These are phyloP conservation scores for Gracilinanus agilis DNA, from an alignment of 2,113 vertebrate genomes.

Conservation along the genomic window DNA sequence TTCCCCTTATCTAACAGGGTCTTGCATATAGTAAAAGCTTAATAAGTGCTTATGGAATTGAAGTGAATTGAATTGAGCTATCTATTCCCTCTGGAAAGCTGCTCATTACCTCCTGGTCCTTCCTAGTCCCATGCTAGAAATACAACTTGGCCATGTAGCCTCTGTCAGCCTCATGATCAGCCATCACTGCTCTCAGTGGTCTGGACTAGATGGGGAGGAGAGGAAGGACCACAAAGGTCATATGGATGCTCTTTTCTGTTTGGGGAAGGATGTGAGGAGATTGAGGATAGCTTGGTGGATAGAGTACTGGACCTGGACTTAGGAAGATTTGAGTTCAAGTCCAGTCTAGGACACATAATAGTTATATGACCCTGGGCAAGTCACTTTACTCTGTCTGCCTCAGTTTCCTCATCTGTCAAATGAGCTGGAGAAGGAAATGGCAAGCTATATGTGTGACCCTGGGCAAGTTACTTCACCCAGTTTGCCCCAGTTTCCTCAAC, in stretches of 20 bases:
- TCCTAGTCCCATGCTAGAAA: background rate
- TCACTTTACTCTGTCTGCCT: no score
- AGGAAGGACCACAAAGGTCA: background rate
- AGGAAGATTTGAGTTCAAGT: no score
- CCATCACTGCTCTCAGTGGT: background rate
- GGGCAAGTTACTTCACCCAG: no score
- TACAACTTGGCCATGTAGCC: background rate
- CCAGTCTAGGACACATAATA: no score
- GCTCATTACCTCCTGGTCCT: background rate
- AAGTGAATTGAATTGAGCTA: background rate
- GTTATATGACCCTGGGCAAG: no score
- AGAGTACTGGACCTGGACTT: no score
- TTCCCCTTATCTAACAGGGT: background rate
- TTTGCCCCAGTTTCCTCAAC: no score
- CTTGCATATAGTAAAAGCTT: background rate
- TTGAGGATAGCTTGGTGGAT: no score
- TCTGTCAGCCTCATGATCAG: background rate
- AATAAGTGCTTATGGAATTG: background rate
- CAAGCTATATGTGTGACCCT: no score
- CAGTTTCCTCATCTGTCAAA: no score
- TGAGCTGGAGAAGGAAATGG: no score
- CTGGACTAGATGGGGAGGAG: background rate
- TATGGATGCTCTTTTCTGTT: background rate
- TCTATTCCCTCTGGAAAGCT: background rate
- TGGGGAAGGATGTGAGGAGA: background rate